Evolutionary conservation across 2,888 invertebrate genomes (phyloP).

Genomic region (Dinocampus coccinellae): DNA sequence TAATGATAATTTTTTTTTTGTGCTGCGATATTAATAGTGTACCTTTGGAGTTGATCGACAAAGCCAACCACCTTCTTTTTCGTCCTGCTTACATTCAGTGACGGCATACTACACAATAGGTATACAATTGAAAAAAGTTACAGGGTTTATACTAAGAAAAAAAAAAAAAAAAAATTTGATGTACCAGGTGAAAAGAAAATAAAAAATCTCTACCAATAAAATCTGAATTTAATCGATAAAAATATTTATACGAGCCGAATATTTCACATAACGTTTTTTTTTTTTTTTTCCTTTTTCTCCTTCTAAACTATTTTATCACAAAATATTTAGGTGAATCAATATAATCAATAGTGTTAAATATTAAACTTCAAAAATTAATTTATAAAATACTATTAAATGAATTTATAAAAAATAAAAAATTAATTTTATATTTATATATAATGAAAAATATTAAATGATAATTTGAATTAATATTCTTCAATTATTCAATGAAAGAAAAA

Average conservation of each 20-base stretch:
- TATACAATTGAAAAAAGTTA: conserved; percentile 39
- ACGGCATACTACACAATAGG: conserved; percentile 68
- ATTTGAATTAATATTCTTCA: not conserved
- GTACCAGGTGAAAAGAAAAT: not conserved
- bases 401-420: too few relatives aligned
- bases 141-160: conserved; percentile 14
- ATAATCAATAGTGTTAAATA: too few relatives aligned
- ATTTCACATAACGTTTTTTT: too few relatives aligned
- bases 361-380: too few relatives aligned
- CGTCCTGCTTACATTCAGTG: conserved; percentile 65
- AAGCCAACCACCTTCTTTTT: conserved; percentile 69
- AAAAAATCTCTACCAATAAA: not conserved
- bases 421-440: too few relatives aligned
- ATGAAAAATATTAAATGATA: not conserved
- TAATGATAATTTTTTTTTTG: not conserved
- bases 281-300: too few relatives aligned
- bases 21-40: conserved; percentile 38
- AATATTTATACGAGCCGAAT: conserved; percentile 1
- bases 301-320: too few relatives aligned
- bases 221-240: conserved; percentile 1
- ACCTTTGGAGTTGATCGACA: conserved; percentile 68
- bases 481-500: not conserved
- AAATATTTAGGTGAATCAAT: too few relatives aligned
- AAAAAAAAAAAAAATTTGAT: conserved; percentile 1
- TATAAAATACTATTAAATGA: too few relatives aligned